Conservation (phyloP, 2,113 vertebrate species). For the Benitochromis conjunctus region DNA sequence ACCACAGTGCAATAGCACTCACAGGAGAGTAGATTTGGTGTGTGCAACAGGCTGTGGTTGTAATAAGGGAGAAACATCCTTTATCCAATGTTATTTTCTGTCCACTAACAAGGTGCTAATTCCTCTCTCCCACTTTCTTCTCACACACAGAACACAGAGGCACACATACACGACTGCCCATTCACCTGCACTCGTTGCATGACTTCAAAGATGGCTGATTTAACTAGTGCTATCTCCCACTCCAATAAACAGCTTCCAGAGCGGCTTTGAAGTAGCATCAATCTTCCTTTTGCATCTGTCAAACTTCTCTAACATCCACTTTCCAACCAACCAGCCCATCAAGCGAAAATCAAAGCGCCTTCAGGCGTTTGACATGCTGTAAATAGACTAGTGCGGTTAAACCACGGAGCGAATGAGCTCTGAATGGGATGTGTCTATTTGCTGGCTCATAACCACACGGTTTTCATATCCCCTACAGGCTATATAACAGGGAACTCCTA, state of each 20-base stretch:
- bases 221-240: constrained; percentile 42
- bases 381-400: constrained; percentile 34
- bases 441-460: constrained; percentile 25
- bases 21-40: background rate
- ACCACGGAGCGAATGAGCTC: constrained; percentile 9
- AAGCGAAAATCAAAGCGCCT: constrained; percentile 41
- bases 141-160: background rate
- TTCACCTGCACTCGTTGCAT: constrained; percentile 8
- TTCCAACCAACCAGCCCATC: constrained; percentile 39
- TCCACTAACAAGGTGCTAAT: background rate
- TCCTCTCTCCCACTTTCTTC: background rate
- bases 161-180: background rate
- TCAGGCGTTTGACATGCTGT: constrained; percentile 48
- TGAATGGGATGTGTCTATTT: constrained; percentile 58
- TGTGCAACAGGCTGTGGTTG: background rate
- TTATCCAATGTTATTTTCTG: background rate
- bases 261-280: constrained; percentile 57
- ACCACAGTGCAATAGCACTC: background rate
- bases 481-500: constrained; percentile 27
- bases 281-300: constrained; percentile 62
- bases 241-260: constrained; percentile 46
- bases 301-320: constrained; percentile 49
- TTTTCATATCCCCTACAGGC: constrained; percentile 36
- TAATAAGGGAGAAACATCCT: background rate
- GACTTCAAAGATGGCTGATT: constrained; percentile 58